Percentiles rank a stretch among this genome's conserved stretches.
phyloP scores from a whole-genome alignment of 2,113 vertebrate genomes.

The Epinephelus fuscoguttatus region DNA sequence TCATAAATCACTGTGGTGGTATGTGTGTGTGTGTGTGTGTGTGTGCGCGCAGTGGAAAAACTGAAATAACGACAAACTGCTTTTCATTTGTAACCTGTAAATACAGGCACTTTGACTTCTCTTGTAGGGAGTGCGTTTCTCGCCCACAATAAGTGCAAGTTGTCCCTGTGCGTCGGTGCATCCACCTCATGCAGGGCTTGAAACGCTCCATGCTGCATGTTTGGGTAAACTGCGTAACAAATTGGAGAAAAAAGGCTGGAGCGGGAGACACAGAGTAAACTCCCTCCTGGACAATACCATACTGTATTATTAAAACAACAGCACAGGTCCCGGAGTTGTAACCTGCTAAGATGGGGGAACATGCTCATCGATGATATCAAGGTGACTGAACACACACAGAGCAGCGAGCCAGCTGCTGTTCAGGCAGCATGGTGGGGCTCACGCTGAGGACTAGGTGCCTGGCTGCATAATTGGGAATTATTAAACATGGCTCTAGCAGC shows the following conservation, averaged over 20 bases:
- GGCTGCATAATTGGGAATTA: constrained; percentile 84
- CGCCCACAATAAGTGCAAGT: constrained; percentile 48
- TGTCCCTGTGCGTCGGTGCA: constrained; percentile 50
- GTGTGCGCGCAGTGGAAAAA: background rate
- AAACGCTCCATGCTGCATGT: constrained; percentile 72
- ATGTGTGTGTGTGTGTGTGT: background rate
- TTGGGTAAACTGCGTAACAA: constrained; percentile 87
- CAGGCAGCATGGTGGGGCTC: constrained; percentile 64
- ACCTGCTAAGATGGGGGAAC: constrained; percentile 79
- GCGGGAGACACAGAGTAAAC: constrained; percentile 74
- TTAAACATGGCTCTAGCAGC: constrained; percentile 80
- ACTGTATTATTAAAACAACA: constrained; percentile 85
- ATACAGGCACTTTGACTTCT: constrained; percentile 12
- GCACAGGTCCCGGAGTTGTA: constrained; percentile 69
- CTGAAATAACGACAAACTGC: background rate
- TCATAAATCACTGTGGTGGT: background rate
- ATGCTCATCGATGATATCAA: constrained; percentile 82
- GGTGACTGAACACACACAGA: constrained; percentile 82
- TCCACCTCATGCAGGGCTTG: constrained; percentile 43
- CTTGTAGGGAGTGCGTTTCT: constrained; percentile 10
- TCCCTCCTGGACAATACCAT: constrained; percentile 81
- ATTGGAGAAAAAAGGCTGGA: constrained; percentile 78
- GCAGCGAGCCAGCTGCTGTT: constrained; percentile 67
- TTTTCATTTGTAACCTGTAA: constrained; percentile 34
- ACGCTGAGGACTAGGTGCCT: constrained; percentile 76